These are phyloP conservation scores for Chunga burmeisteri DNA, from an alignment of 2,113 vertebrate genomes.

Conservation along the genomic window DNA sequence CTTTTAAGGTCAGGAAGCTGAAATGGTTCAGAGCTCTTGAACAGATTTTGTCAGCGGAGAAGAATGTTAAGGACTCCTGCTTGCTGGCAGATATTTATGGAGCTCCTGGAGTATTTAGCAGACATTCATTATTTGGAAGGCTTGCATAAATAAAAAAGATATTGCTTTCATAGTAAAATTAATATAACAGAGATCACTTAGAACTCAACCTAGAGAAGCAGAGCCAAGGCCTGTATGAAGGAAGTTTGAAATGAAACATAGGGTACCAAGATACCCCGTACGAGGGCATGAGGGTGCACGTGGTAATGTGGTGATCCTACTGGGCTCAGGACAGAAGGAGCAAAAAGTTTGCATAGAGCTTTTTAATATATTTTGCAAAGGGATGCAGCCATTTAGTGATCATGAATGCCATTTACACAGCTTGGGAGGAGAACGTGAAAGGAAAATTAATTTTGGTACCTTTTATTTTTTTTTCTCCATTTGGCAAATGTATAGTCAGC, in stretches of 20 bases:
- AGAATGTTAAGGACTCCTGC: neutral
- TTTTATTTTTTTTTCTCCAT: neutral
- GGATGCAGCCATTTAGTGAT: neutral
- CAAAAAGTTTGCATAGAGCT: neutral
- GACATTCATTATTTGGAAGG: neutral
- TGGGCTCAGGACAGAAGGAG: neutral
- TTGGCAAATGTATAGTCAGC: neutral
- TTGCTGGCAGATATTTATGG: neutral
- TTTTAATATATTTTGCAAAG: neutral
- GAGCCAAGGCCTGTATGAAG: neutral
- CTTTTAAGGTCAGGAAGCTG: neutral
- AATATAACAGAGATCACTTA: neutral
- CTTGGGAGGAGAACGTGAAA: neutral
- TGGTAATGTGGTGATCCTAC: neutral
- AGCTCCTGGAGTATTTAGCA: neutral
- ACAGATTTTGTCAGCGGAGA: neutral
- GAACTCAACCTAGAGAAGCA: neutral
- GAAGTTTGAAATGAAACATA: neutral
- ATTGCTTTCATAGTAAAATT: neutral
- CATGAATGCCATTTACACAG: neutral
- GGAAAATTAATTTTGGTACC: neutral
- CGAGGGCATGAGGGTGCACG: fast-evolving
- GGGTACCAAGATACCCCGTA: neutral
- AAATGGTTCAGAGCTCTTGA: neutral
- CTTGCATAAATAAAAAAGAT: neutral